Conservation (phyloP, 2,888 invertebrate genomes). For the Oxyteleia sp. region DNA sequence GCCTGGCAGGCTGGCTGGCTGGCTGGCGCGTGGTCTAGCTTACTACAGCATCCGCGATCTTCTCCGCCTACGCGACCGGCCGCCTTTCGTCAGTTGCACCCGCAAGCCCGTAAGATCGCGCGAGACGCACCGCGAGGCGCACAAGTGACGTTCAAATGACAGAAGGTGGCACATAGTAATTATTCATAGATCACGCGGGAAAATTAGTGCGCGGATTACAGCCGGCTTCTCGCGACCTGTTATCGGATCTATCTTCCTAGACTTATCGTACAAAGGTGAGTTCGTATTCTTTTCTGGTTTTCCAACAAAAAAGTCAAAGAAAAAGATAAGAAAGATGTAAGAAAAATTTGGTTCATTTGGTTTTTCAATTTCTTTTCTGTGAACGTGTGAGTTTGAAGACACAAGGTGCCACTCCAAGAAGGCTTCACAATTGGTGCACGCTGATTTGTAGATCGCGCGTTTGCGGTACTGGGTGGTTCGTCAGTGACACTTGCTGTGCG, state of each 20-base stretch:
- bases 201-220: conserved; percentile 70
- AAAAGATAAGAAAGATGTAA: too few species aligned
- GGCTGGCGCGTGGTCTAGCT: conserved; percentile 79
- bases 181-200: conserved; percentile 61
- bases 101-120: conserved; percentile 88
- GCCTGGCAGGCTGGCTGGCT: conserved; percentile 70
- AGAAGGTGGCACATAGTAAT: conserved; percentile 45
- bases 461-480: conserved; percentile 5
- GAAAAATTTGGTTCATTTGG: too few species aligned
- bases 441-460: neutral
- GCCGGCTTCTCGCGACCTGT: conserved; percentile 75
- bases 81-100: conserved; percentile 87
- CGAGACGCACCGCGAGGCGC: conserved; percentile 78
- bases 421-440: neutral
- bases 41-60: conserved; percentile 87
- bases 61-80: conserved; percentile 87
- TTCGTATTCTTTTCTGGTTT: conserved; percentile 32
- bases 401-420: neutral
- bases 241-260: conserved; percentile 68
- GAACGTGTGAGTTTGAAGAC: conserved; percentile 18
- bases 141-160: conserved; percentile 71
- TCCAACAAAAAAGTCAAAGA: neutral
- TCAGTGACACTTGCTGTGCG: conserved; percentile 15
- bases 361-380: too few species aligned
- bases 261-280: conserved; percentile 65